Percentiles rank a stretch among this genome's conserved stretches.
Conservation (phyloP, 2,888 invertebrate genomes). For the Bombyx huttoni region DNA sequence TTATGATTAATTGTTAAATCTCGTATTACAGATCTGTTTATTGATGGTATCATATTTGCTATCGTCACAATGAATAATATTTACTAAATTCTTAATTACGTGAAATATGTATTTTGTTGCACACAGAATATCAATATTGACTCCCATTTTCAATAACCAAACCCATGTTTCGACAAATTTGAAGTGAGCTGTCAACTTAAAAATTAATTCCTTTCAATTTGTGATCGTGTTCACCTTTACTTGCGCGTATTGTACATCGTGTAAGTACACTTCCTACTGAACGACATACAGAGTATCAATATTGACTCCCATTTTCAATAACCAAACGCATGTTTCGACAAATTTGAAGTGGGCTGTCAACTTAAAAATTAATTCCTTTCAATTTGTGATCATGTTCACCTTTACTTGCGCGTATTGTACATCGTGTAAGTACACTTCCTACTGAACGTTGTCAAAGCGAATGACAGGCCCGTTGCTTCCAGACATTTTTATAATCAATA, state of each 20-base stretch:
- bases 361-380: not conserved
- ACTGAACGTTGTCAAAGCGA: not conserved
- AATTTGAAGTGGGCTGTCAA: not conserved
- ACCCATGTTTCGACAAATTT: not conserved
- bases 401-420: not conserved
- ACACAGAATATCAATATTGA: not conserved
- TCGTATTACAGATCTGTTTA: too few species aligned
- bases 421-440: not conserved
- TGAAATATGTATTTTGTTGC: not conserved
- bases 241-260: not conserved
- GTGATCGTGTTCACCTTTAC: not conserved
- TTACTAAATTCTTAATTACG: too few species aligned
- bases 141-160: not conserved
- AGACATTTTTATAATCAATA: slow-evolving; percentile 10
- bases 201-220: not conserved
- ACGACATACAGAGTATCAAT: not conserved
- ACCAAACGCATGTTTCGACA: not conserved
- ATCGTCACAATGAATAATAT: too few species aligned
- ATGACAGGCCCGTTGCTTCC: not conserved
- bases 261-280: too few species aligned
- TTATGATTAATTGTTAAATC: not conserved
- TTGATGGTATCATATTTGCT: too few species aligned
- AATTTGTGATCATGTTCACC: not conserved
- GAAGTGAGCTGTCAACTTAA: not conserved
- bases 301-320: not conserved